Evolutionary conservation across 2,797 vertebrate species (phyloP).

Genomic region (Neoniphon sammara): DNA sequence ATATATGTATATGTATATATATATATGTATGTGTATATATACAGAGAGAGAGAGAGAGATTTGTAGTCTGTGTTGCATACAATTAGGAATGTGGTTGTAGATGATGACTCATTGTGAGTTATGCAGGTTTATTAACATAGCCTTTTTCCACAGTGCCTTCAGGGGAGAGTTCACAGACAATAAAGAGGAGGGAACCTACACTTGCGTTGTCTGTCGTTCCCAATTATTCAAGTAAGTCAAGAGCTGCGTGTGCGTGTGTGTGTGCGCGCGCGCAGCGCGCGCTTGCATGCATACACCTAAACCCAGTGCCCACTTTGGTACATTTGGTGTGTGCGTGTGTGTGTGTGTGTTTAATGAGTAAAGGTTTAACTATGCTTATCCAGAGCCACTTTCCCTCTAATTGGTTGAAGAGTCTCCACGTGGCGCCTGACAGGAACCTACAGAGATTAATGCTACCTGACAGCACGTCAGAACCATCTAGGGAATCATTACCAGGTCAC

Average conservation of each 20-base stretch:
- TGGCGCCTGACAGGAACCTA: conserved; percentile 75
- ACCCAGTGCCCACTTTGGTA: too few relatives aligned
- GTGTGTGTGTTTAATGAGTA: neutral
- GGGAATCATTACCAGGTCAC: conserved; percentile 86
- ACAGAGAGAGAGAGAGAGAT: too few relatives aligned
- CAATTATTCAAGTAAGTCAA: conserved; percentile 90
- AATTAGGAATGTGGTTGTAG: conserved; percentile 54
- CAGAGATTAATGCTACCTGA: conserved; percentile 87
- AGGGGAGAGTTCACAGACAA: conserved; percentile 88
- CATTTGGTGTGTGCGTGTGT: neutral
- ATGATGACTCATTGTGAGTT: conserved; percentile 70
- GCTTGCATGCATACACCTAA: too few relatives aligned
- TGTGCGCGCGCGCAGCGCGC: too few relatives aligned
- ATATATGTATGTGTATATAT: too few relatives aligned
- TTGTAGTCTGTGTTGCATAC: neutral
- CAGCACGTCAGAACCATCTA: conserved; percentile 85
- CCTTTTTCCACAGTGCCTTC: conserved; percentile 86
- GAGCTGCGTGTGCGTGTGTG: neutral
- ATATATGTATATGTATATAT: too few relatives aligned
- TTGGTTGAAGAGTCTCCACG: conserved; percentile 84
- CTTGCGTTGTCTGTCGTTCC: conserved; percentile 91
- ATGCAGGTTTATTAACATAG: conserved; percentile 62
- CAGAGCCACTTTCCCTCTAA: conserved; percentile 64
- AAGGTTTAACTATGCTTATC: neutral
- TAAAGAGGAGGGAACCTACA: conserved; percentile 91